Evolutionary conservation across 2,113 vertebrate genomes (phyloP), one percentile per base, ranked within the genome.

Genomic region (Pontoporia blainvillei): DNA sequence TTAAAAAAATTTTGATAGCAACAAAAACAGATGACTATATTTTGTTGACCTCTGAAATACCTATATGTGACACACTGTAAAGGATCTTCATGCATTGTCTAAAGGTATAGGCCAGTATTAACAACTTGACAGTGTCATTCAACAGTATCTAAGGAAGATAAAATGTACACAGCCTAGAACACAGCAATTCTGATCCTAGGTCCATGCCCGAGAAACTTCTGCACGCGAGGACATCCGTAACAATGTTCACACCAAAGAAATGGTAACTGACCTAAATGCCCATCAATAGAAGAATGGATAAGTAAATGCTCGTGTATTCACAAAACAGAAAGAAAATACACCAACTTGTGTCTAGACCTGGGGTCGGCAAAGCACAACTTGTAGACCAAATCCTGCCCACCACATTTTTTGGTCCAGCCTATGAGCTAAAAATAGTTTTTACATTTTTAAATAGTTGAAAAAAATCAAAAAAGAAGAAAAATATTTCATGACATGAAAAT

Each of bases 241-340:
- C 17, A 13, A 44, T 21, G 81, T 23, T 14, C 41, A 34, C 11
- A 44, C 39, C 39, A 34, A 46, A 62, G 44, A 64, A 44, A 7
- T 67, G 66, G 71, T 27, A 29, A 8, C 21, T 41, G 31, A 31
- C 39, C 39, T 21, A 34, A 29, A 27, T 8, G 18, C 12, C 81
- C 81, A 21, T 31, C 8, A 54, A 5, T n/a, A 17, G n/a, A 27
- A 17, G 52, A 59, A 6, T 5, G 23, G 78, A 39, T 3, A 36
- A 31, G 18, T 12, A 20, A 21, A 14, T 9, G 59, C 8, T 14
- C 1, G 39, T 12, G 20, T 14, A 34, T 84, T 46, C 41, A 31
- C 1, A 46, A 29, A 5, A 23, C 0, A 46, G 29, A 44, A 21
- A 34, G n/a, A 29, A 41, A 1, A 23, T 0, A 21, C 31, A 8